A percentile compares a stretch with the other conserved stretches of the same genome.
phyloP scores from a whole-genome alignment of 2,888 invertebrate genomes.

The Callinectes sapidus region DNA sequence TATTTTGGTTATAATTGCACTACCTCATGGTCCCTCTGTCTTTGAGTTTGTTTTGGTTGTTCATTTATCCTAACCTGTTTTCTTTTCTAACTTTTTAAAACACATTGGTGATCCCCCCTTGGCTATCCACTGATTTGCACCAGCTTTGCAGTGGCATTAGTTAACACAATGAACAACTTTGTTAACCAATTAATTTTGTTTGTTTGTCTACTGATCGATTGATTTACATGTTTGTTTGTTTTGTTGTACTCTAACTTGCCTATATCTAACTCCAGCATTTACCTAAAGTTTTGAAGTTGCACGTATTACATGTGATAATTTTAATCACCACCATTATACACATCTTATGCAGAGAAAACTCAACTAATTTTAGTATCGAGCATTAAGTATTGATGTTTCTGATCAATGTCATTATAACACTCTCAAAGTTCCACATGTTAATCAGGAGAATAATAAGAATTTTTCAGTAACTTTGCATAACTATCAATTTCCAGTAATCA shows the following conservation, averaged over 20 bases:
- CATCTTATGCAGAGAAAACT: not conserved
- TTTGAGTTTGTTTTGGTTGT: not conserved
- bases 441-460: not conserved
- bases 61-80: not conserved
- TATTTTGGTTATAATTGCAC: not conserved
- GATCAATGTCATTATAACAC: not conserved
- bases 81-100: not conserved
- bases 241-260: not conserved
- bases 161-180: slow-evolving; percentile 1
- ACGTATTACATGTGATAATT: slow-evolving; percentile 4
- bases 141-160: not conserved
- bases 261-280: not conserved
- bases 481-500: not conserved
- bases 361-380: not conserved
- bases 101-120: not conserved
- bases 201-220: not conserved
- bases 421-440: not conserved
- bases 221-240: not conserved
- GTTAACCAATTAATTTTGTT: not conserved
- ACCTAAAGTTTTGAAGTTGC: not conserved
- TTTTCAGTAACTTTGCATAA: not conserved
- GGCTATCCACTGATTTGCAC: slow-evolving; percentile 5
- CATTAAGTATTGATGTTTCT: not conserved
- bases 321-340: not conserved
- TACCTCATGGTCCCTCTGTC: slow-evolving; percentile 1